Base-by-base conservation (phyloP, 2,113 vertebrate genomes). In the Ibidorhyncha struthersii region DNA sequence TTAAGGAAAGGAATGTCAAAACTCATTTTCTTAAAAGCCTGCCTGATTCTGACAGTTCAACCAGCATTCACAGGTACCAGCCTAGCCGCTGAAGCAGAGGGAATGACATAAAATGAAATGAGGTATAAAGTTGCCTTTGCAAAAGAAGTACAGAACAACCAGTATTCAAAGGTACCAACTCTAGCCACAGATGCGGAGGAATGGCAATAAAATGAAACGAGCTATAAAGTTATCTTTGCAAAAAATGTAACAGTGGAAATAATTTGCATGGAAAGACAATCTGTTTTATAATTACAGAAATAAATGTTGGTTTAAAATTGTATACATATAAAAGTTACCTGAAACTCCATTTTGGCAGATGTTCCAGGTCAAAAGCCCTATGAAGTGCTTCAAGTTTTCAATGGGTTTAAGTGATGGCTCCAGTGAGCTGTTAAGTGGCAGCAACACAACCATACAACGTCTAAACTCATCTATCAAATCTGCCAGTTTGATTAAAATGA, bases 1-100 rank as follows among this genome's bases (percentile, higher is more conserved):
- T 90, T 40, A 86, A 86, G 87, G 55, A 93, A 86, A 69, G 53
- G 41, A 84, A 93, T 49, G 92, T 92, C 96, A 97, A 94, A 96
- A 92, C 45, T 96, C 55, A 91, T 97, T 93, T 96, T 93, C 93
- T 95, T 96, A 96, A 97, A 95, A 96, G 90, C 82, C 66, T 92
- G 43, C 55, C 86, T 73, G n/a, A 55, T 93, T 86, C 92, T 88
- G 93, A 96, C 92, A 90, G 72, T 49, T 92, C 88, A 80, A n/a
- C 40, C 83, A 27, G 49, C n/a, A 34, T 25, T 53, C 45, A 4
- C 78, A 82, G 78, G 67, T 93, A 83, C 38, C 53, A 36, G 73
- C 67, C 45, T 8, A 52, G 70, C 53, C 6, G 7, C 53, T 32
- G 89, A 55, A 65, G 73, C 73, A 34, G 43, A 61, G 72, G 43